Evolutionary conservation across 2,888 invertebrate species (phyloP), one percentile per base, ranked within the genome.

Genomic region (Drosophila borborema): DNA sequence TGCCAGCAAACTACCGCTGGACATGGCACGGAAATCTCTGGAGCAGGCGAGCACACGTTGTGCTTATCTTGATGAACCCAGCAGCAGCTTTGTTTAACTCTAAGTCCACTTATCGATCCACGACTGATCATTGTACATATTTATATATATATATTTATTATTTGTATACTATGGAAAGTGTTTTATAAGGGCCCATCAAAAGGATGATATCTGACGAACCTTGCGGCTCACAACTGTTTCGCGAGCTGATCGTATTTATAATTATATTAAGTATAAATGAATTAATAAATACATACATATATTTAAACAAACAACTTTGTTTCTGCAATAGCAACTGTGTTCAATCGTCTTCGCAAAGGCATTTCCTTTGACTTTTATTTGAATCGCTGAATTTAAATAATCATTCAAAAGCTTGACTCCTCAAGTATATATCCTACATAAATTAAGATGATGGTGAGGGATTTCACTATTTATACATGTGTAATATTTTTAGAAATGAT

Each of bases 31-130:
- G 40, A 86, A 86, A 49, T 58, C 89, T 5, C 59, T 90, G 28
- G 89, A 91, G 43, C 84, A 89, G 64, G 72, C 88, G 20, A 80
- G 79, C 45, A 83, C 86, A 20, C 91, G 93, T 60, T 93, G 94
- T 61, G 93, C 94, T 61, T 95, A 95, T 91, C 92, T 95, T 75
- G 95, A 95, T 83, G 95, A 95, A 82, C 94, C 95, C 8, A 95
- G 94, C 75, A 95, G 95, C 92, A 95, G 95, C 93, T 95, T 95
- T 93, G 95, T 95, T 74, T 95, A 91, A 73, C 16, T 36, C 31
- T 34, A 53, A 41, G 43, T 28, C 41, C 46, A 48, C 60, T 34
- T 23, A 48, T 36, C 64, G 53, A 54, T 56, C 53, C 48, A 43
- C 31, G 36, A 16, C 48, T 68, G 70, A 65, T 66, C 55, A 53